Conservation (phyloP, 2,797 vertebrate species). For the Clarias pachynema region DNA sequence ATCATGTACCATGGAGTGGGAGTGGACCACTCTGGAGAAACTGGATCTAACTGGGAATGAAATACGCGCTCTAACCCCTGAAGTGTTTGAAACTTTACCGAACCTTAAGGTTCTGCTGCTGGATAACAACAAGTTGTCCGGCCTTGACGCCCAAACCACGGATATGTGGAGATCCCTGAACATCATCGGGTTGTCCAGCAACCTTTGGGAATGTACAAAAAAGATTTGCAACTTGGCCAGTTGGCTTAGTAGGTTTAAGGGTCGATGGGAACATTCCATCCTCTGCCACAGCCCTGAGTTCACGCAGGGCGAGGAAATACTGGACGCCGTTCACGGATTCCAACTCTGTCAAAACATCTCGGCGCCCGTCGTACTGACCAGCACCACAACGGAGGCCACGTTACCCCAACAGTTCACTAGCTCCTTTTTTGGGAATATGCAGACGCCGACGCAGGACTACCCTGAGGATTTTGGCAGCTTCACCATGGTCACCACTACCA, state of each 20-base stretch:
- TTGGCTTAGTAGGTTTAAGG: constrained; percentile 94
- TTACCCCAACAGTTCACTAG: constrained; percentile 81
- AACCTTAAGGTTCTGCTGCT: constrained; percentile 94
- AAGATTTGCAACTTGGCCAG: constrained; percentile 93
- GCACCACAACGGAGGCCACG: constrained; percentile 77
- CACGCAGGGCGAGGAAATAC: constrained; percentile 97
- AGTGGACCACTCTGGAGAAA: constrained; percentile 95
- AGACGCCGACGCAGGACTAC: constrained; percentile 90
- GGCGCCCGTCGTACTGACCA: constrained; percentile 82
- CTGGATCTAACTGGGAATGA: constrained; percentile 96
- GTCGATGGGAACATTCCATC: constrained; percentile 97
- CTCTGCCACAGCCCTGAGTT: constrained; percentile 95
- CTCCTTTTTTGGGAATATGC: constrained; percentile 91
- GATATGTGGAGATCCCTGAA: constrained; percentile 88
- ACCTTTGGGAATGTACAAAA: constrained; percentile 98
- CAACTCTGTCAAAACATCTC: constrained; percentile 98
- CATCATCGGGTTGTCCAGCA: constrained; percentile 91
- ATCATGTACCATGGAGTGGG: constrained; percentile 97
- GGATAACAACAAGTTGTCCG: constrained; percentile 98
- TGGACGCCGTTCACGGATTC: constrained; percentile 96
- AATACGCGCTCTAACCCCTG: constrained; percentile 87
- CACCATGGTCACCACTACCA: constrained; percentile 79
- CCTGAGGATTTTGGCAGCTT: constrained; percentile 94
- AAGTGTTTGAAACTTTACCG: constrained; percentile 95
- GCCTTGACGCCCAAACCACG: constrained; percentile 87